Evolutionary conservation across 1,140 invertebrate genomes (phyloP), one percentile per base, ranked within the genome.

Genomic region (Bombus waltoni): DNA sequence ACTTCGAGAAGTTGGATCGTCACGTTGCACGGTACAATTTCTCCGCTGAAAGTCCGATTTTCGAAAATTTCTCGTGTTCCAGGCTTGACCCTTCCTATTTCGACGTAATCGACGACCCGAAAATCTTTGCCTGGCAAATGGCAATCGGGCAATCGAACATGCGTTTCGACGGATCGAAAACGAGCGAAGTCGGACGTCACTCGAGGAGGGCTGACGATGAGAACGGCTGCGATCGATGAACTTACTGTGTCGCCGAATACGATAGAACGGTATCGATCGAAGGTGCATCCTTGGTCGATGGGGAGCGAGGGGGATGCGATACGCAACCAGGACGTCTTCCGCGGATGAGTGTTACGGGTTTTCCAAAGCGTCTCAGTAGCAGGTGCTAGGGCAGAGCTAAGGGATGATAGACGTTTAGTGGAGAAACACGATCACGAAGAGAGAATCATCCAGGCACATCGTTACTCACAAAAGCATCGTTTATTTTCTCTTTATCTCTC

Each of bases 391-490:
- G 88, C 62, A 40, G 44, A 83, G 85, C 73, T 88, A 91, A 87
- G 89, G 89, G 88, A 90, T 89, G 88, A 83, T 85, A 88, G 92
- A 95, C 93, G 92, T 95, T 95, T 94, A 94, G 94, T 95, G 94
- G 93, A 93, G 92, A 94, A 92, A 93, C 93, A 66, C 42, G 77
- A 65, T 66, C 35, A 66, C 71, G 72, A 47, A 77, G 47, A 68
- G 44, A 70, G 47, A 76, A 68, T 53, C 47, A 53, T 53, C 47
- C 47, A 68, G 47, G n/a, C 76, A 68, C 35, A 88, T 86, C 94
- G 89, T 94, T 95, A 95, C 92, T 95, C 94, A 95, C 94, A 95
- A 95, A 95, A 95, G 94, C 95, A 95, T 95, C 93, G 90, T 95
- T 95, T 95, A 95, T 95, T 95, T 94, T 87, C 92, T 94, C 91